Evolutionary conservation across 2,113 vertebrate species (phyloP).

Genomic region (Pycnonotus jocosus): DNA sequence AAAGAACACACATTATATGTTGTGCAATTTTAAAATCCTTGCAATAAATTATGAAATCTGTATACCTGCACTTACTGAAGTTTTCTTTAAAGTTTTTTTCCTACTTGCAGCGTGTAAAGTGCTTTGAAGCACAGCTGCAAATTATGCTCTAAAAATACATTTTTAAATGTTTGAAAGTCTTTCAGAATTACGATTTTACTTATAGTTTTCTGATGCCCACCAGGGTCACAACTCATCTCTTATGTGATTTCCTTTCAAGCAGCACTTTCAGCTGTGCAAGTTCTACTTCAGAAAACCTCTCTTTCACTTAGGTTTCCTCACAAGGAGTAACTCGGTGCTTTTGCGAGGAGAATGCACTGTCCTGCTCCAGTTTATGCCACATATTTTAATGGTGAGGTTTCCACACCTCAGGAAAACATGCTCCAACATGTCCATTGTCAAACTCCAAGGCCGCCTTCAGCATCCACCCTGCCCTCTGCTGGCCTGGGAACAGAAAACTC

Average conservation of each 20-base stretch:
- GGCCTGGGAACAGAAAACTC: background rate
- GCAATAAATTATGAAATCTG: background rate
- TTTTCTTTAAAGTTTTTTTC: background rate
- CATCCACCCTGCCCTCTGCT: conserved; percentile 72
- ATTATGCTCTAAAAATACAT: background rate
- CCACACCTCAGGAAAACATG: conserved; percentile 65
- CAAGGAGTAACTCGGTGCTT: background rate
- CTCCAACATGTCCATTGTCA: conserved; percentile 69
- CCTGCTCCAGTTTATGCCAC: background rate
- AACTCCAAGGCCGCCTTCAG: background rate
- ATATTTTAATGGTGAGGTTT: conserved; percentile 32
- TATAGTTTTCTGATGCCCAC: background rate
- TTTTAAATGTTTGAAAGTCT: background rate
- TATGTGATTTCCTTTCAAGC: background rate
- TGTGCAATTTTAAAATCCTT: background rate
- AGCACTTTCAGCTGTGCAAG: background rate
- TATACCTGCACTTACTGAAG: background rate
- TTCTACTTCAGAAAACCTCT: background rate
- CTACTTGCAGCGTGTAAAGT: background rate
- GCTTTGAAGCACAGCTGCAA: background rate
- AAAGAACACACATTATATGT: background rate
- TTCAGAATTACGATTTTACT: background rate
- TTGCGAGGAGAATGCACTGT: background rate
- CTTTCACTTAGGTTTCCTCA: background rate
- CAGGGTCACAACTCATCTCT: background rate